These are phyloP conservation scores for Brachyopa scutellaris DNA, from an alignment of 2,888 invertebrate genomes.

Conservation along the genomic window DNA sequence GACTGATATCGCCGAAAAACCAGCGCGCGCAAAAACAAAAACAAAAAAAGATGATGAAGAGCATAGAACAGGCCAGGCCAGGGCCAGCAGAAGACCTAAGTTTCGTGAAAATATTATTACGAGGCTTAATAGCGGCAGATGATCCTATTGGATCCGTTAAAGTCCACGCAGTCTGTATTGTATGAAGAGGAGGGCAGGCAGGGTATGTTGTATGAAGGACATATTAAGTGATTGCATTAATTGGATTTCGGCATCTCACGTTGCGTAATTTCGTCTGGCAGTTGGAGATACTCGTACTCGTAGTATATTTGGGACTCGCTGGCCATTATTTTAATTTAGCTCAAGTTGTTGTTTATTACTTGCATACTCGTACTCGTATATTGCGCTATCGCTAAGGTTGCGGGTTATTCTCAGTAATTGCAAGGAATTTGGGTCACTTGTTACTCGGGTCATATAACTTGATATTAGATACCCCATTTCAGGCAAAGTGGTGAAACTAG, in stretches of 20 bases:
- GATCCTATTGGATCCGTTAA: conserved; percentile 66
- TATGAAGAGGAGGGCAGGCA: no score
- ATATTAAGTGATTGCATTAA: conserved; percentile 70
- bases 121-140: conserved; percentile 68
- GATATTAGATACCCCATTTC: conserved; percentile 58
- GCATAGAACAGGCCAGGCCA: conserved; percentile 31
- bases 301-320: conserved; percentile 24
- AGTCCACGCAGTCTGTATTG: conserved; percentile 3
- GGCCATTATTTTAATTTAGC: conserved; percentile 63
- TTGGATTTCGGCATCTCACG: conserved; percentile 70
- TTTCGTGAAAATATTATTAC: conserved; percentile 63
- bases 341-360: conserved; percentile 39
- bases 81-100: conserved; percentile 24
- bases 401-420: conserved; percentile 50
- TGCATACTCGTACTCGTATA: background rate
- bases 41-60: conserved; percentile 49
- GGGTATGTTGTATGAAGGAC: conserved; percentile 66
- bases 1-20: conserved; percentile 70
- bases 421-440: conserved; percentile 66
- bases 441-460: conserved; percentile 64
- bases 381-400: conserved; percentile 34
- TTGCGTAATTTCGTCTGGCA: conserved; percentile 66
- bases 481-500: conserved; percentile 51
- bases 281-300: conserved; percentile 36
- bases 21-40: conserved; percentile 16